Evolutionary conservation across 2,888 invertebrate genomes (phyloP), one percentile per base, ranked within the genome.

Genomic region (Lycophotia porphyrea): DNA sequence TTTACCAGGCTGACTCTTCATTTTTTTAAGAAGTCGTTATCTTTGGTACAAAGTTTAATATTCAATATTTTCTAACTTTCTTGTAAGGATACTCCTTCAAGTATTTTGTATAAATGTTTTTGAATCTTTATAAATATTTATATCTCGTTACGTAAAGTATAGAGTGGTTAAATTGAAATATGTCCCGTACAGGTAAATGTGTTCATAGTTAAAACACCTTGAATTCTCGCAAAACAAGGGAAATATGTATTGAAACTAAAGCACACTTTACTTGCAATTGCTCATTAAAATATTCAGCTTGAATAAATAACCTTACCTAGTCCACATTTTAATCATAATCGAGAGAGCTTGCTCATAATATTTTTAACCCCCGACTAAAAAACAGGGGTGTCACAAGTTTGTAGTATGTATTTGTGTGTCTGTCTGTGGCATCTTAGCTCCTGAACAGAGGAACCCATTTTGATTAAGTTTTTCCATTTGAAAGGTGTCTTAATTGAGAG

Each of bases 211-310:
- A 55, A 66, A 27, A 67, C 11, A 47, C 60, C 74, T 67, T 78
- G 68, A 63, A 47, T 31, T 58, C 42, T 34, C 58, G 36, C 34
- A 61, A 31, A 65, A 76, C 60, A 76, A 68, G 55, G 65, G 67
- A 74, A 80, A 81, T 74, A 61, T 75, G 66, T 42, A 81, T 88
- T 82, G 69, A 83, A 81, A 73, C 42, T 80, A 55, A 76, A 81
- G 67, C 61, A 64, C 71, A 74, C 58, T 78, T 76, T 85, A 72
- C 55, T 81, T 82, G 76, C 69, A 70, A 77, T 76, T 78, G 72
- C 84, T 88, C 87, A 88, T 90, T 90, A 88, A 90, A 90, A 89
- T 90, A 84, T 87, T 87, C 75, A 75, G 85, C 82, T 87, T 82
- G 82, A 81, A 84, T 82, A 84, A 87, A 85, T 84, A 86, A 81